A percentile compares a stretch with the other conserved stretches of the same genome.
phyloP scores from a whole-genome alignment of 2,888 invertebrate species.

The Criorhina ranunculi region DNA sequence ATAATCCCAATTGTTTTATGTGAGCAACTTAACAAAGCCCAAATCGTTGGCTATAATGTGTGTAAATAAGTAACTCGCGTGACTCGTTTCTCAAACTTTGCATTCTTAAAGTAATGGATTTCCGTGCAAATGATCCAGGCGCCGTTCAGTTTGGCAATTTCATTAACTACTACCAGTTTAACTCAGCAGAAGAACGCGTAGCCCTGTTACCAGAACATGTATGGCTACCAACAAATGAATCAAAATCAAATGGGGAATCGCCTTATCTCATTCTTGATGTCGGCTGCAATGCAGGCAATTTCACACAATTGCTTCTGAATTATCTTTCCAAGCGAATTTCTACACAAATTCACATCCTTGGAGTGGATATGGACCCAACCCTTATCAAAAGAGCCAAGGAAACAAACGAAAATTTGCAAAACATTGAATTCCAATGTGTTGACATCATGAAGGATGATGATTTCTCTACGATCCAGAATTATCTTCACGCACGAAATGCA shows the following conservation, averaged over 20 bases:
- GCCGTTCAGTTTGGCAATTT: conserved; percentile 93
- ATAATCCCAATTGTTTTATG: too few species aligned
- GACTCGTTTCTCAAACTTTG: too few species aligned
- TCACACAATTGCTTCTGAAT: conserved; percentile 87
- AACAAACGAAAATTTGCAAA: conserved; percentile 83
- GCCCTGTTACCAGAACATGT: conserved; percentile 86
- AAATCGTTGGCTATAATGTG: not conserved
- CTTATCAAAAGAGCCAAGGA: conserved; percentile 89
- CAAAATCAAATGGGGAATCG: not conserved
- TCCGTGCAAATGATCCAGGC: conserved; percentile 88
- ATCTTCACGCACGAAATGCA: conserved; percentile 84
- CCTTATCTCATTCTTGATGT: conserved; percentile 86
- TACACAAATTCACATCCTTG: conserved; percentile 84
- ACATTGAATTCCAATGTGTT: conserved; percentile 86
- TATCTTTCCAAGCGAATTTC: conserved; percentile 83
- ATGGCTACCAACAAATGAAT: conserved; percentile 81
- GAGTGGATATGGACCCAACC: conserved; percentile 90
- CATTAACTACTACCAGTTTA: conserved; percentile 94
- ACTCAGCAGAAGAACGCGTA: conserved; percentile 89
- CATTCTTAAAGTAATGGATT: conserved; percentile 78
- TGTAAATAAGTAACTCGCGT: not conserved
- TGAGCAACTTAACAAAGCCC: not conserved
- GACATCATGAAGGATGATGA: conserved; percentile 87
- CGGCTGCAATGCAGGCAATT: conserved; percentile 90
- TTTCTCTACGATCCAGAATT: conserved; percentile 84